Evolutionary conservation across 2,888 invertebrate species (phyloP).

Genomic region (Eilema depressum): DNA sequence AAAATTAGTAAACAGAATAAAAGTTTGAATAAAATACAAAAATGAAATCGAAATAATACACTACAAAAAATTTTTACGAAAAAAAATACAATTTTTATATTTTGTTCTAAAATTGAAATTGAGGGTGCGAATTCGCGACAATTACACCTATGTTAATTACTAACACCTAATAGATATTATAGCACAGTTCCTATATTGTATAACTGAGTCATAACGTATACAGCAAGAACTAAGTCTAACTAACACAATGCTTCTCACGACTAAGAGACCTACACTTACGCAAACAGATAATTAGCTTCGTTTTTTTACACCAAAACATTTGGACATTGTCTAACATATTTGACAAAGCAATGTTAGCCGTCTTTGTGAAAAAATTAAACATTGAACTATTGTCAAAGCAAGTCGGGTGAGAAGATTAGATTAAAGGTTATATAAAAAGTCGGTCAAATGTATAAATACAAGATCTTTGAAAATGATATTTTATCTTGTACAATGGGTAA

Average conservation of each 20-base stretch:
- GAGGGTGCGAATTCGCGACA: constrained; percentile 14
- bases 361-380: constrained; percentile 60
- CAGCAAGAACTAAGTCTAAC: constrained; percentile 59
- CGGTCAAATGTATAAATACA: constrained; percentile 50
- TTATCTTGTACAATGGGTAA: constrained; percentile 41
- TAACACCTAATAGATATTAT: constrained; percentile 53
- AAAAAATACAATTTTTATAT: constrained; percentile 7
- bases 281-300: constrained; percentile 74
- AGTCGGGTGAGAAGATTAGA: constrained; percentile 53
- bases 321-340: constrained; percentile 70
- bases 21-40: constrained; percentile 12
- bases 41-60: constrained; percentile 6
- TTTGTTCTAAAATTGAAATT: constrained; percentile 14
- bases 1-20: constrained; percentile 27
- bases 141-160: constrained; percentile 18
- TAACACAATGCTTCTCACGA: constrained; percentile 63
- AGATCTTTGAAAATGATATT: constrained; percentile 51
- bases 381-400: constrained; percentile 57
- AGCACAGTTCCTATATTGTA: constrained; percentile 72
- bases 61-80: constrained; percentile 3
- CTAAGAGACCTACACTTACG: constrained; percentile 68
- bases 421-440: constrained; percentile 53
- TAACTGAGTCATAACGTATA: constrained; percentile 67
- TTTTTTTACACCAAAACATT: constrained; percentile 66
- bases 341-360: constrained; percentile 67